Evolutionary conservation across 2,797 vertebrate genomes (phyloP).

Genomic region (Hippoglossus hippoglossus): DNA sequence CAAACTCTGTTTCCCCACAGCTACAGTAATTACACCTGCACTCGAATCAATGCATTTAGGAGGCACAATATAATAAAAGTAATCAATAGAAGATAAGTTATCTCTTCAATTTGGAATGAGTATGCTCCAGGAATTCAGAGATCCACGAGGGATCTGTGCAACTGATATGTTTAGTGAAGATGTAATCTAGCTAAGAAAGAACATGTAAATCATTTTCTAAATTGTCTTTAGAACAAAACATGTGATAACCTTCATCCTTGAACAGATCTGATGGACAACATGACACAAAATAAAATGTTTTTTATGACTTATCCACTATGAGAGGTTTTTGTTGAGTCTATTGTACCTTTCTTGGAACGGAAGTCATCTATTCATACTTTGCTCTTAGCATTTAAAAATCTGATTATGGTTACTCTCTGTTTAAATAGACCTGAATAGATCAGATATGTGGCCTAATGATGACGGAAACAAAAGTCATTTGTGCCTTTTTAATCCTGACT

Average conservation of each 20-base stretch:
- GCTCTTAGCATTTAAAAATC: slow-evolving; percentile 1
- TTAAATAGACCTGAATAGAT: slow-evolving; percentile 19
- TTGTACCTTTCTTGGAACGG: neutral
- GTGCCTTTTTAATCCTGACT: slow-evolving; percentile 27
- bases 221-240: neutral
- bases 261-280: neutral
- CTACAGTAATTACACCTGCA: neutral
- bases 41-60: slow-evolving; percentile 4
- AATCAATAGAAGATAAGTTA: slow-evolving; percentile 2
- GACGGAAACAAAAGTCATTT: slow-evolving; percentile 12
- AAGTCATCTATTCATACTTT: neutral
- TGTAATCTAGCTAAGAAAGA: neutral
- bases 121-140: neutral
- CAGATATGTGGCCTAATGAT: slow-evolving; percentile 17
- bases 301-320: neutral
- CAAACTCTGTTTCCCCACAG: neutral
- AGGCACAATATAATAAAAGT: neutral
- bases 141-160: neutral
- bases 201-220: neutral
- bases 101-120: neutral
- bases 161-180: neutral
- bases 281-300: neutral
- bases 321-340: neutral
- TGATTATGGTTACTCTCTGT: neutral
- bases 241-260: neutral